phyloP scores from a whole-genome alignment of 2,113 vertebrate genomes.

The Acanthisitta chloris region DNA sequence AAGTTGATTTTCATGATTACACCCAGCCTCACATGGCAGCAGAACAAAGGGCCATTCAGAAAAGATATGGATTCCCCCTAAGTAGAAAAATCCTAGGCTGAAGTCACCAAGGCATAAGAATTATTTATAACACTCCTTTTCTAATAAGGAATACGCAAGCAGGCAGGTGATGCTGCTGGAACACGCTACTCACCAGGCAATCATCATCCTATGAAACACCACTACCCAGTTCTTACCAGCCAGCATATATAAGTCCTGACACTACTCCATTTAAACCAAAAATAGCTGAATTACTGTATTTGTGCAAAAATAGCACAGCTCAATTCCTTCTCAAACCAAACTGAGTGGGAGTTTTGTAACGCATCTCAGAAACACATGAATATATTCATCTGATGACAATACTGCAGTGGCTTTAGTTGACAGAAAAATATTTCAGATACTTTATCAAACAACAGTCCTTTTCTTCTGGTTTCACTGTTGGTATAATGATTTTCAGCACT shows the following conservation, averaged over 20 bases:
- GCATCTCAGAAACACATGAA: neutral
- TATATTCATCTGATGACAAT: neutral
- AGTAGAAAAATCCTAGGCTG: neutral
- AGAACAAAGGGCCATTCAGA: neutral
- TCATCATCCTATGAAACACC: neutral
- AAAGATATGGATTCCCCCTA: neutral
- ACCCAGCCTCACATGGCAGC: neutral
- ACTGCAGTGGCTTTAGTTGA: neutral
- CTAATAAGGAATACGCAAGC: neutral
- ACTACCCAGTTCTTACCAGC: neutral
- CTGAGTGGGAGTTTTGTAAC: neutral
- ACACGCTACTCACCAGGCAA: neutral
- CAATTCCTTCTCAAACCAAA: neutral
- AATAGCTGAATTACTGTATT: neutral
- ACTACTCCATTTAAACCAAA: neutral
- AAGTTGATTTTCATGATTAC: neutral
- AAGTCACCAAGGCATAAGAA: neutral
- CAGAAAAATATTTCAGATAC: neutral
- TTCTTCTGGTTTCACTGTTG: neutral
- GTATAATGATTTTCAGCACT: neutral
- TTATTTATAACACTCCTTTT: neutral
- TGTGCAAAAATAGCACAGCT: neutral
- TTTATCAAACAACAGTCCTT: neutral
- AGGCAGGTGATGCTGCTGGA: neutral
- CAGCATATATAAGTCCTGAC: neutral